Percentiles rank a stretch among this genome's conserved stretches.
These are phyloP conservation scores for Apocrypta bakeri DNA, from an alignment of 1,140 invertebrate species.

Conservation along the genomic window DNA sequence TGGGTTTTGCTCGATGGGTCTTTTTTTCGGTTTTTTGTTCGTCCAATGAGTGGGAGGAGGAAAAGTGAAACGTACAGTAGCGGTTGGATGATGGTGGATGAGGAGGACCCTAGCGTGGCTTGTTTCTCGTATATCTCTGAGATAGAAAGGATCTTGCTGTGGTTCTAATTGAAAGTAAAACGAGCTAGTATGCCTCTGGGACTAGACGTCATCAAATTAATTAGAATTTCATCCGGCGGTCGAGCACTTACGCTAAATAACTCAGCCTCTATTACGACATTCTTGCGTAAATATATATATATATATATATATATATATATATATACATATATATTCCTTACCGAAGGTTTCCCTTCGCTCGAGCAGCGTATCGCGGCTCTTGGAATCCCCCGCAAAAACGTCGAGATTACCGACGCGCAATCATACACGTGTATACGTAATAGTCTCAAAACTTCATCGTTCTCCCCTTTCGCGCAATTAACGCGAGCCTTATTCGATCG, in stretches of 20 bases:
- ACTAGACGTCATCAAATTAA: neutral
- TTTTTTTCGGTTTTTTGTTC: constrained; percentile 7
- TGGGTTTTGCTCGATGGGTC: neutral
- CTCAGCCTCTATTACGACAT: neutral
- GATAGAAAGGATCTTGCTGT: too few relatives aligned
- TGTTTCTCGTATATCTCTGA: too few relatives aligned
- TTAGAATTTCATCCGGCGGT: neutral
- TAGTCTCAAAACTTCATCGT: neutral
- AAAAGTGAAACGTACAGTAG: neutral
- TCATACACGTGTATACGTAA: too few relatives aligned
- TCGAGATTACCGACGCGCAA: neutral
- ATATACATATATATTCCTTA: too few relatives aligned
- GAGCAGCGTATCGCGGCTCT: neutral
- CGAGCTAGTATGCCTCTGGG: too few relatives aligned
- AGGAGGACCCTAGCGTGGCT: too few relatives aligned
- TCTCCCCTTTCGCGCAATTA: neutral
- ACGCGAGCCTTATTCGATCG: too few relatives aligned
- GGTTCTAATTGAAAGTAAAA: too few relatives aligned
- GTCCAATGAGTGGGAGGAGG: neutral
- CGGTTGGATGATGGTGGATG: neutral
- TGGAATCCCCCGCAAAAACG: neutral
- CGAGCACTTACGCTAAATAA: neutral
- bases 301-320: too few relatives aligned
- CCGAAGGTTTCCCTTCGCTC: too few relatives aligned
- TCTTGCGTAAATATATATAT: neutral